A percentile compares a stretch with the other conserved stretches of the same genome.
Evolutionary conservation across 1,140 invertebrate species (phyloP).

Genomic region (Drosophila tropicalis): DNA sequence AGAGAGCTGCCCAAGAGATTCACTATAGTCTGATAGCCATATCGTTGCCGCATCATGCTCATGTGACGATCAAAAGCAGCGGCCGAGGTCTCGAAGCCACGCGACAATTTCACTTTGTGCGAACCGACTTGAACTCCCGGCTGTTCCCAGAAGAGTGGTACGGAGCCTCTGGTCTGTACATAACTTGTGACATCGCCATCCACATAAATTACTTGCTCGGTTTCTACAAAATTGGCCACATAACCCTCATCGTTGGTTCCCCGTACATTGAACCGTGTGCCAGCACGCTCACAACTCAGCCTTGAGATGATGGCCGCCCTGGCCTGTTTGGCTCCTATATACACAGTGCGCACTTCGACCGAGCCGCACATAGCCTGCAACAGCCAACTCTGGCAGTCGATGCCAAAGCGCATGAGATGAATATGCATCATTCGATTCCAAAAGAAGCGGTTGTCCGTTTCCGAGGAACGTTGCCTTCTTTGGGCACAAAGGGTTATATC

Average conservation of each 20-base stretch:
- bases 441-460: conserved; percentile 97
- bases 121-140: conserved; percentile 99
- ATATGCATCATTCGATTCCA: conserved; percentile 98
- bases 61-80: conserved; percentile 97
- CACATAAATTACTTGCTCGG: conserved; percentile 97
- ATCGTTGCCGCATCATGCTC: conserved; percentile 92
- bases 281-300: conserved; percentile 97
- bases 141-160: conserved; percentile 99
- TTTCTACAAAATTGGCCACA: conserved; percentile 99
- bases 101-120: conserved; percentile 98
- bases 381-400: conserved; percentile 94
- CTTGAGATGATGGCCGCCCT: conserved; percentile 97
- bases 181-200: conserved; percentile 94
- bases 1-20: conserved; percentile 95
- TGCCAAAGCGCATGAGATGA: conserved; percentile 94
- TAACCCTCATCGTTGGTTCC: conserved; percentile 99
- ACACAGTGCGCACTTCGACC: conserved; percentile 97
- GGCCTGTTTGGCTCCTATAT: conserved; percentile 96
- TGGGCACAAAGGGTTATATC: conserved; percentile 98
- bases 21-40: conserved; percentile 95
- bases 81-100: conserved; percentile 95
- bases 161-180: conserved; percentile 96
- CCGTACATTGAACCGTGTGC: conserved; percentile 98
- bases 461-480: conserved; percentile 89
- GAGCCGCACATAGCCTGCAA: conserved; percentile 97